These are phyloP conservation scores for Machimus rusticus DNA, from an alignment of 2,888 invertebrate genomes.

Conservation along the genomic window DNA sequence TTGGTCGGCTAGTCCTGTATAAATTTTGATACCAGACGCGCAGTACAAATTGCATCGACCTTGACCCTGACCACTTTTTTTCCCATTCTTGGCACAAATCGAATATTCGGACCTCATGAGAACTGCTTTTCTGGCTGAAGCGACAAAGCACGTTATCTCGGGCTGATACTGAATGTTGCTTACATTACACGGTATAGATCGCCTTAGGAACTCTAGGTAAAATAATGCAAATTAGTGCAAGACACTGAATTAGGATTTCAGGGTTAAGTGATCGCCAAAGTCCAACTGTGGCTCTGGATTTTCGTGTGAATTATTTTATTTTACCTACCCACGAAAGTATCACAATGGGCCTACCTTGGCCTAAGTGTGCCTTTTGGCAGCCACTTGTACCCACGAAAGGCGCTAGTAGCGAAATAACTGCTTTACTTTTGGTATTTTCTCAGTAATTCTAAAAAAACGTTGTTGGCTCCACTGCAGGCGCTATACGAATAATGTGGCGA, in stretches of 20 bases:
- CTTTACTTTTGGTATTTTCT: background rate
- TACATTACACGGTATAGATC: background rate
- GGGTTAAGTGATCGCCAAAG: background rate
- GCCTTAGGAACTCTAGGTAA: background rate
- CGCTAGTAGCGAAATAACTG: background rate
- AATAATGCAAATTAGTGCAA: background rate
- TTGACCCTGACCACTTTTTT: slow-evolving; percentile 19
- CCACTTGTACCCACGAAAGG: background rate
- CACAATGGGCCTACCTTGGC: too few relatives aligned
- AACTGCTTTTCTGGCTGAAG: background rate
- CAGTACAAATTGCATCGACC: background rate
- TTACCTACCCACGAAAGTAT: too few relatives aligned
- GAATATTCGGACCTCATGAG: background rate
- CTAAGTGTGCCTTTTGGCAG: too few relatives aligned
- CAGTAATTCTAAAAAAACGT: background rate
- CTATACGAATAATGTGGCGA: background rate
- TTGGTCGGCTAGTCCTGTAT: background rate
- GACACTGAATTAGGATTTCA: background rate
- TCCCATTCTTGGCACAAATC: slow-evolving; percentile 15
- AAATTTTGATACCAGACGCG: background rate
- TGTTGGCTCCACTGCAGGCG: background rate
- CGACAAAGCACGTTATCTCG: background rate
- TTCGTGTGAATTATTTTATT: background rate
- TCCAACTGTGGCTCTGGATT: background rate
- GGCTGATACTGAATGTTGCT: background rate